A percentile compares a stretch with the other conserved stretches of the same genome.
Evolutionary conservation across 2,797 vertebrate genomes (phyloP).

Genomic region (Dipus sagitta): DNA sequence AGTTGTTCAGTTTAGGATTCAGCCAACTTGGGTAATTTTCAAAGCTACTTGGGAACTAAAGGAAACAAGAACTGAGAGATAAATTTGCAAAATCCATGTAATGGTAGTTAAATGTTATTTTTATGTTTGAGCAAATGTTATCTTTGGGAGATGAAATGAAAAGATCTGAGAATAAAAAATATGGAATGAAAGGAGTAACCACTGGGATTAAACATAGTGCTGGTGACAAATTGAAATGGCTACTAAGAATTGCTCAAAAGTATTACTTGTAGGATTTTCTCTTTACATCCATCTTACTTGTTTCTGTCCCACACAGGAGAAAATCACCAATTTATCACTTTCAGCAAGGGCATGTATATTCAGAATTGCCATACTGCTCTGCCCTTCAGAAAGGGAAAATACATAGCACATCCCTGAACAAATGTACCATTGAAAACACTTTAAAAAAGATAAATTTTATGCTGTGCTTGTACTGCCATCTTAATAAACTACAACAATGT

Average conservation of each 20-base stretch:
- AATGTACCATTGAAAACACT: conserved; percentile 34
- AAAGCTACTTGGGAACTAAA: conserved; percentile 68
- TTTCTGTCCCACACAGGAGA: conserved; percentile 76
- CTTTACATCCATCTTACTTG: conserved; percentile 77
- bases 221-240: conserved; percentile 82
- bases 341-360: conserved; percentile 73
- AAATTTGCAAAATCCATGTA: conserved; percentile 75
- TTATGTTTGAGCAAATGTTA: conserved; percentile 81
- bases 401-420: conserved; percentile 3
- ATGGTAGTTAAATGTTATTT: conserved; percentile 81
- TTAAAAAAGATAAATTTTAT: conserved; percentile 44
- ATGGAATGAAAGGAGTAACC: conserved; percentile 78
- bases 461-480: conserved; percentile 4
- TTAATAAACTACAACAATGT: conserved; percentile 42
- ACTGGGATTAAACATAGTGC: conserved; percentile 78
- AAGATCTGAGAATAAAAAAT: conserved; percentile 81
- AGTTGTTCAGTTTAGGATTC: conserved; percentile 69
- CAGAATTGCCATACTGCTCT: conserved; percentile 43
- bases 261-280: conserved; percentile 78
- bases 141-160: conserved; percentile 81
- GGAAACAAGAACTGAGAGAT: conserved; percentile 73
- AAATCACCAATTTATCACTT: conserved; percentile 77
- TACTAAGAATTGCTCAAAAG: conserved; percentile 76
- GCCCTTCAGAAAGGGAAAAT: conserved; percentile 69
- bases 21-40: conserved; percentile 74